Percentiles rank a stretch among this genome's conserved stretches.
These are phyloP conservation scores for Pterophyllum scalare DNA, from an alignment of 2,113 vertebrate genomes.

Conservation along the genomic window DNA sequence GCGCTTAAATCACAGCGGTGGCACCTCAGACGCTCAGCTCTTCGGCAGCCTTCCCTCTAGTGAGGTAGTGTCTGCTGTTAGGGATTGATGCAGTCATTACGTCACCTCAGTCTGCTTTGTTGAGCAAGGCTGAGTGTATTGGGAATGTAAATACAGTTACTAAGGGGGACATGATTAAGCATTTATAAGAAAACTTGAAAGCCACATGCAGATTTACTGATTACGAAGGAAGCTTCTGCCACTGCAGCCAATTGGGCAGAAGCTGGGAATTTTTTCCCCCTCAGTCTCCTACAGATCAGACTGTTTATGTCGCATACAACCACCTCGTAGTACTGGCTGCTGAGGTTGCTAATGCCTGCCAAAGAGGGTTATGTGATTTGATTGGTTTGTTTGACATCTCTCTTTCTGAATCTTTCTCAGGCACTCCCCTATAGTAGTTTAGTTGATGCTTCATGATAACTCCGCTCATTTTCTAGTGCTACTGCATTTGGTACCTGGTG, in stretches of 20 bases:
- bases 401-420: background rate
- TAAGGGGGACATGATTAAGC: conserved; percentile 21
- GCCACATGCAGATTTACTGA: background rate
- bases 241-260: background rate
- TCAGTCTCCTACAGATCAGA: background rate
- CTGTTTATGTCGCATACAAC: background rate
- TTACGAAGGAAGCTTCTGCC: background rate
- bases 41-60: conserved; percentile 49
- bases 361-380: background rate
- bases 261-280: background rate
- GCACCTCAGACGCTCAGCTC: conserved; percentile 51
- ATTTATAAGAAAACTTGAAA: conserved; percentile 9
- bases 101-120: conserved; percentile 63
- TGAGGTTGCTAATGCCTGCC: background rate
- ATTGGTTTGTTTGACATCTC: background rate
- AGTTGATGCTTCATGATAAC: background rate
- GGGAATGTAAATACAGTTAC: conserved; percentile 53
- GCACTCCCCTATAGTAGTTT: background rate
- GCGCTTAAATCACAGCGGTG: conserved; percentile 50
- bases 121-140: conserved; percentile 30
- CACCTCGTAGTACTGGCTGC: background rate
- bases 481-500: background rate
- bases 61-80: conserved; percentile 76
- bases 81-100: conserved; percentile 71
- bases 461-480: background rate